Percentiles rank a stretch among this genome's conserved stretches.
These are phyloP conservation scores for Physocephala rufipes DNA, from an alignment of 2,888 invertebrate species.

Conservation along the genomic window DNA sequence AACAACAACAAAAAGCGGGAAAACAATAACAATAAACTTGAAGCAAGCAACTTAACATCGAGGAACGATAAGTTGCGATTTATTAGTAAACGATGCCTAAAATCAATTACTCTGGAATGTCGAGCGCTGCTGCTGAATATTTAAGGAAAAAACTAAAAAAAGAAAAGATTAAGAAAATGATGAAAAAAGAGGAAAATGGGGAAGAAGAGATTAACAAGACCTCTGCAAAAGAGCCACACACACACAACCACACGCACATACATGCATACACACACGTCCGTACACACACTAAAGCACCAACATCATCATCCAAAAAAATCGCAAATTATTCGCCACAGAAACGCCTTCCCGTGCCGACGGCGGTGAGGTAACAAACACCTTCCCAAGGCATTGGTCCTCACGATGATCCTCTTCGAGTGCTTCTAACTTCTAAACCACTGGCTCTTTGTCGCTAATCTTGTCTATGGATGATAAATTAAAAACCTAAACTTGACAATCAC, in stretches of 20 bases:
- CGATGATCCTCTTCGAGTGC: not conserved
- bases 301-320: constrained; percentile 30
- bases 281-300: not conserved
- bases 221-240: not conserved
- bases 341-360: constrained; percentile 16
- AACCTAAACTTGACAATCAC: constrained; percentile 64
- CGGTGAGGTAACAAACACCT: constrained; percentile 18
- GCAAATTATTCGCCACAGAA: constrained; percentile 36
- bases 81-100: constrained; percentile 62
- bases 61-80: constrained; percentile 62
- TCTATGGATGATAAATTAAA: constrained; percentile 65
- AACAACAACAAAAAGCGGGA: constrained; percentile 39
- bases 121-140: constrained; percentile 43
- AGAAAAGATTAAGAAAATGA: too few relatives aligned
- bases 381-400: not conserved
- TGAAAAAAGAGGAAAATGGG: not conserved
- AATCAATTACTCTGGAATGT: constrained; percentile 64
- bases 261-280: constrained; percentile 35
- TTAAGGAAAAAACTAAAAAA: not conserved
- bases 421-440: constrained; percentile 8
- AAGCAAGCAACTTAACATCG: constrained; percentile 16
- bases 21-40: constrained; percentile 26
- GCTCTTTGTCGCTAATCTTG: constrained; percentile 51
- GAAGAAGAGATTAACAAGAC: not conserved
- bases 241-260: not conserved